Evolutionary conservation across 2,888 invertebrate species (phyloP), one percentile per base, ranked within the genome.

Genomic region (Dynastes maya): DNA sequence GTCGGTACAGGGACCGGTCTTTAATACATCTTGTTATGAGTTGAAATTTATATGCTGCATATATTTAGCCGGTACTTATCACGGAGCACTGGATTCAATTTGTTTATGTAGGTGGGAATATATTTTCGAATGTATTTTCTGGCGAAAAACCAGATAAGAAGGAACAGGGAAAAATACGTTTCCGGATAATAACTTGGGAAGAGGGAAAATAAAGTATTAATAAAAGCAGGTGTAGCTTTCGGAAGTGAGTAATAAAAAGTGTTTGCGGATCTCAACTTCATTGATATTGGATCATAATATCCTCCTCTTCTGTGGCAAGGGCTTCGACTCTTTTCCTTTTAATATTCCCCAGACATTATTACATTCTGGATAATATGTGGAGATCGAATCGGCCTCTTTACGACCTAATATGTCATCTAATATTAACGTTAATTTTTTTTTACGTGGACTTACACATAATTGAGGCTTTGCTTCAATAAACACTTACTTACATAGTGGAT

Each of bases 141-240:
- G 22, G 22, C 22, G 55, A 16, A 16, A 22, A 58, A 2, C 22
- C 22, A 11, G 63, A 61, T 16, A 63, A 63, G 32, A 27, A 9
- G 32, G 9, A 13, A 2, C 13, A 32, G 13, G 13, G 22, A 55
- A 55, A 61, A 32, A 63, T 63, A 29, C 4, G 63, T 13, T 32
- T 27, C 13, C 32, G 27, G 49, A 68, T 68, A 51, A 53, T 51
- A 68, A 68, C 51, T 9, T 51, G 49, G 29, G 27, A 49, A 68
- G 45, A 37, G 51, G 51, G 13, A 51, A 68, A 51, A 68, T 68
- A 53, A 68, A 68, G 51, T 68, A 68, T 68, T 68, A 68, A 68
- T 68, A 68, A 68, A 68, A 68, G 68, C 68, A 68, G 68, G 68
- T 68, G 68, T 68, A 68, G 68, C 51, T 68, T 68, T 51, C 51